Conservation (phyloP, 2,113 vertebrate species). For the Chaetorhynchus papuensis region DNA sequence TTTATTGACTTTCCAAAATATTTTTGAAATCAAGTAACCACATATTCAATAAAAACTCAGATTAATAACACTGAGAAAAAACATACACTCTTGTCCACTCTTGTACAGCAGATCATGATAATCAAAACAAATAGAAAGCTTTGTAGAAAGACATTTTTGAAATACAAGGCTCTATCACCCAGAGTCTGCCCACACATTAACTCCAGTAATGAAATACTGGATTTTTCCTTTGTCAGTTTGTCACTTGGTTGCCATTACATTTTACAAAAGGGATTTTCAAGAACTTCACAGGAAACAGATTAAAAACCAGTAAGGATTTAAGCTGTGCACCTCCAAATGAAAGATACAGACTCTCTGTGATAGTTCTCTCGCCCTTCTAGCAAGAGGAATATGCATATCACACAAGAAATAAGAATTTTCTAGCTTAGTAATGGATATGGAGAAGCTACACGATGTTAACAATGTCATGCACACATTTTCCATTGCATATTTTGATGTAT, state of each 20-base stretch:
- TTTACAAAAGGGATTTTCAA: slow-evolving; percentile 51
- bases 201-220: background rate
- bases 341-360: slow-evolving; percentile 10
- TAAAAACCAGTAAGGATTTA: slow-evolving; percentile 36
- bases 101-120: slow-evolving; percentile 19
- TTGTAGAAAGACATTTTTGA: background rate
- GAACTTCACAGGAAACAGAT: slow-evolving; percentile 39
- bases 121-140: slow-evolving; percentile 15
- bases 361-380: slow-evolving; percentile 28
- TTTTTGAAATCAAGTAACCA: background rate
- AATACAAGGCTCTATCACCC: slow-evolving; percentile 5
- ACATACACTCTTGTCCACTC: background rate
- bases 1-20: slow-evolving; percentile 11
- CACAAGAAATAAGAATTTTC: slow-evolving; percentile 61
- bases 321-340: slow-evolving; percentile 27
- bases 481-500: slow-evolving; percentile 49
- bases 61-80: background rate
- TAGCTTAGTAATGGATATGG: slow-evolving; percentile 33
- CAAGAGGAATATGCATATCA: background rate
- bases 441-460: slow-evolving; percentile 51
- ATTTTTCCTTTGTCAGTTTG: slow-evolving; percentile 20
- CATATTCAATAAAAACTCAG: background rate
- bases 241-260: slow-evolving; percentile 11
- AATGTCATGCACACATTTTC: slow-evolving; percentile 64
- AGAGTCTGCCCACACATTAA: background rate